These are phyloP conservation scores for Typhlomys cinereus DNA, from an alignment of 2,113 vertebrate species.

Conservation along the genomic window DNA sequence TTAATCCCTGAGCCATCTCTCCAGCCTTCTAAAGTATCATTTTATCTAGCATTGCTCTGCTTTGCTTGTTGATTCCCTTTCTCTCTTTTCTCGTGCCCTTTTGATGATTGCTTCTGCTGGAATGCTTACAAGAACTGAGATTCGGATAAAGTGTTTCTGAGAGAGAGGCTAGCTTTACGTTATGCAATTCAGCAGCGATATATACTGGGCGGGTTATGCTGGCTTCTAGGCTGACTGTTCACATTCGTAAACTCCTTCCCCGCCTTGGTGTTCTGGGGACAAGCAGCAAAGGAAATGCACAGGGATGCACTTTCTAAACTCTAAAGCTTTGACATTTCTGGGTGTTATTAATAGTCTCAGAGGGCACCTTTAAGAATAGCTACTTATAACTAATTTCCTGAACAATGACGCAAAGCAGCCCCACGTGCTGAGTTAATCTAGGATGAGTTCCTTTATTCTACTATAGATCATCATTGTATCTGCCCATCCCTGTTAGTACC, in stretches of 20 bases:
- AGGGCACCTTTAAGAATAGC: slow-evolving; percentile 63
- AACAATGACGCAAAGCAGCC: slow-evolving; percentile 9
- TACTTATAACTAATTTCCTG: slow-evolving; percentile 68
- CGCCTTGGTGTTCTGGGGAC: not conserved
- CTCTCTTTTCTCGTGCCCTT: not conserved
- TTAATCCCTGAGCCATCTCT: too few species aligned
- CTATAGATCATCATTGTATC: slow-evolving; percentile 35
- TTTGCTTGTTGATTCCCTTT: not conserved
- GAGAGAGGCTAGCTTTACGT: not conserved
- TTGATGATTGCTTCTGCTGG: not conserved
- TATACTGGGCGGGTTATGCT: not conserved
- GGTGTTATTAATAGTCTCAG: slow-evolving; percentile 45
- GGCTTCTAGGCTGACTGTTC: not conserved
- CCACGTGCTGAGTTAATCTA: slow-evolving; percentile 2
- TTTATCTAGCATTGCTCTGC: not conserved
- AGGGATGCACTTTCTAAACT: not conserved
- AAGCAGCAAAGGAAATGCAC: not conserved
- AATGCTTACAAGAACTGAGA: not conserved
- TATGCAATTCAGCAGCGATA: not conserved
- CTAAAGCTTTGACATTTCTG: slow-evolving; percentile 29
- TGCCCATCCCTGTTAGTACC: slow-evolving; percentile 15
- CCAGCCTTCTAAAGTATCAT: too few species aligned
- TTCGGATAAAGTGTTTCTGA: not conserved
- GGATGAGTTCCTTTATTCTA: slow-evolving; percentile 36
- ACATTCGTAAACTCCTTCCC: not conserved